A percentile compares a stretch with the other conserved stretches of the same genome.
phyloP scores from a whole-genome alignment of 2,797 vertebrate genomes.

The Tarsius wallacei region DNA sequence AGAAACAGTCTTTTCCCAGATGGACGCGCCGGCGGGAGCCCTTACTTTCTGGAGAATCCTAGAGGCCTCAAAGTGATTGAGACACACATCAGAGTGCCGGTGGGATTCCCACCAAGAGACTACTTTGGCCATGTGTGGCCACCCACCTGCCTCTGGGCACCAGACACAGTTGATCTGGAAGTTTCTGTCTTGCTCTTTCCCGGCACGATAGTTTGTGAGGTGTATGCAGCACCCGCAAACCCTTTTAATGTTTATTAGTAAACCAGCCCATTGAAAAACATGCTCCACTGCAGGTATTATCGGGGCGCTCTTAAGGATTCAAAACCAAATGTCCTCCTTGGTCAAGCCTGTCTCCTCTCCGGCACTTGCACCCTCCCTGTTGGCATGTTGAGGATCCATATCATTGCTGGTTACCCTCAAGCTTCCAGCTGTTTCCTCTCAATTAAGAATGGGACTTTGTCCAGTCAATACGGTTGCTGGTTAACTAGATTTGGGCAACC shows the following conservation, averaged over 20 bases:
- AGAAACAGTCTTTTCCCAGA: conserved; percentile 31
- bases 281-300: background rate
- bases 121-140: background rate
- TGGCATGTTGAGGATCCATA: background rate
- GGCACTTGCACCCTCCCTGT: background rate
- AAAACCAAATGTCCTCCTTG: background rate
- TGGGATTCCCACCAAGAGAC: background rate
- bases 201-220: background rate
- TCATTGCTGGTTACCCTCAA: background rate
- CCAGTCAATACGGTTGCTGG: background rate
- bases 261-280: background rate
- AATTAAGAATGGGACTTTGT: background rate
- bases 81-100: too few relatives aligned
- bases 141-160: background rate
- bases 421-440: background rate
- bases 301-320: background rate
- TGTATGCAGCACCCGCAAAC: background rate
- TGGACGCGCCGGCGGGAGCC: background rate
- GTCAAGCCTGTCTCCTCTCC: background rate
- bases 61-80: background rate
- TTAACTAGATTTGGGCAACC: background rate
- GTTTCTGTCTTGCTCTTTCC: background rate
- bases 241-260: background rate
- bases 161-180: background rate
- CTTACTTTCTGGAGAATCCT: background rate